A percentile compares a stretch with the other conserved stretches of the same genome.
phyloP scores from a whole-genome alignment of 1,140 invertebrate genomes.

The Leptinotarsa lineolata region DNA sequence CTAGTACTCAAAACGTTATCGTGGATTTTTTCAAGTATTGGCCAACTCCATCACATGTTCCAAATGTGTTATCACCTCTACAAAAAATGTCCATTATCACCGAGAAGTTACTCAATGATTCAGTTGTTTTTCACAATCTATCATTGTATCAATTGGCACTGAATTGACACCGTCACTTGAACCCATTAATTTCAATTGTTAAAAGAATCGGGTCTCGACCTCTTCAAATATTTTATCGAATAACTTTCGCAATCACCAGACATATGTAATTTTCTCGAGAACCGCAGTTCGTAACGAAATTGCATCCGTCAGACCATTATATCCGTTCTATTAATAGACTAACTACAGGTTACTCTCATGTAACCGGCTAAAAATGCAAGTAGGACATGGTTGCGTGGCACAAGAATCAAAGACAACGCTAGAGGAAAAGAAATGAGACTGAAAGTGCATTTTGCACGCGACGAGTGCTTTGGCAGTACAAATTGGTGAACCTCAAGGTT shows the following conservation, averaged over 20 bases:
- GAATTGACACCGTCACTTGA: neutral
- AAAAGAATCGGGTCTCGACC: neutral
- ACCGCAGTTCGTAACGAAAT: neutral
- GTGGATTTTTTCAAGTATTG: too few relatives aligned
- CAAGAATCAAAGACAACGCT: neutral
- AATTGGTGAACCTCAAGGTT: conserved; percentile 12
- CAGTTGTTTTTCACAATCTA: neutral
- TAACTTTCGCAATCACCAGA: neutral
- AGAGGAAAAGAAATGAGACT: neutral
- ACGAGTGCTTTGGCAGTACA: neutral
- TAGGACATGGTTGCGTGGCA: neutral
- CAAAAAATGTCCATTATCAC: too few relatives aligned
- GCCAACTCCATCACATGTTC: too few relatives aligned
- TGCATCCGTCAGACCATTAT: neutral
- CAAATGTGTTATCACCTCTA: too few relatives aligned
- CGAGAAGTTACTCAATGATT: neutral
- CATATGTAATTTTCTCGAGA: neutral
- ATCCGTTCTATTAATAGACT: conserved; percentile 2
- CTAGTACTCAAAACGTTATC: too few relatives aligned
- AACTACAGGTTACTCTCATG: neutral
- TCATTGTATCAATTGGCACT: neutral
- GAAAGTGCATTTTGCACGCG: neutral
- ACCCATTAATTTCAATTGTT: neutral
- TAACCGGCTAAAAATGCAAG: conserved; percentile 5
- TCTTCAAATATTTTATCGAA: neutral